A percentile compares a stretch with the other conserved stretches of the same genome.
Evolutionary conservation across 2,113 vertebrate genomes (phyloP).

Genomic region (Bombycilla garrulus): DNA sequence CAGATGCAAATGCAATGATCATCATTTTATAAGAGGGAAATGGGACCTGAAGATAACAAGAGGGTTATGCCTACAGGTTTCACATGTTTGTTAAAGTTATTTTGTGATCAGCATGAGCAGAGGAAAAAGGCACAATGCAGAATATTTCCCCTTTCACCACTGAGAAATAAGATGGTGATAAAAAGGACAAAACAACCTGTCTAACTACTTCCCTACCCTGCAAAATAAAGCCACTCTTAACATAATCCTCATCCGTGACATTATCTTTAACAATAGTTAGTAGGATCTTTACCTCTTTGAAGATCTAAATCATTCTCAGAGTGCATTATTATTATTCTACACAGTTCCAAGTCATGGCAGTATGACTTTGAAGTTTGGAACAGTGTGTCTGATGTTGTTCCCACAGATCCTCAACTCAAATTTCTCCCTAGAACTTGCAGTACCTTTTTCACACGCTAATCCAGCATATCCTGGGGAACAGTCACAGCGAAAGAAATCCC

Average conservation of each 20-base stretch:
- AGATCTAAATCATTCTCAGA: neutral
- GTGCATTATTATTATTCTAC: neutral
- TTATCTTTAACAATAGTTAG: neutral
- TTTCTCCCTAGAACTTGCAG: neutral
- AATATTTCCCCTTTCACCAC: neutral
- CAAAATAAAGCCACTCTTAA: neutral
- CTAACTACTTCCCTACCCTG: neutral
- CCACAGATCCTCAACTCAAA: neutral
- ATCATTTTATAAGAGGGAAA: neutral
- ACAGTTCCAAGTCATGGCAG: neutral
- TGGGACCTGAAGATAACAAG: neutral
- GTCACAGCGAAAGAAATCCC: constrained; percentile 85
- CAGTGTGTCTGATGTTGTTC: neutral
- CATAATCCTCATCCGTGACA: neutral
- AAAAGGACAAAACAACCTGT: neutral
- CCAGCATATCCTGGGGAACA: constrained; percentile 83
- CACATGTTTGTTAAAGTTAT: neutral
- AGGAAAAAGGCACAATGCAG: neutral
- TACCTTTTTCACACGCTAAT: constrained; percentile 82
- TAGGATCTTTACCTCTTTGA: neutral
- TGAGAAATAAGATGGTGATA: neutral
- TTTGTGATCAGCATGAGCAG: neutral
- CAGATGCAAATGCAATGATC: neutral
- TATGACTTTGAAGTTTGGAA: neutral
- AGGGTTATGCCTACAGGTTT: neutral